Base-by-base conservation (phyloP, 2,888 invertebrate species). In the Creontiades dilutus region DNA sequence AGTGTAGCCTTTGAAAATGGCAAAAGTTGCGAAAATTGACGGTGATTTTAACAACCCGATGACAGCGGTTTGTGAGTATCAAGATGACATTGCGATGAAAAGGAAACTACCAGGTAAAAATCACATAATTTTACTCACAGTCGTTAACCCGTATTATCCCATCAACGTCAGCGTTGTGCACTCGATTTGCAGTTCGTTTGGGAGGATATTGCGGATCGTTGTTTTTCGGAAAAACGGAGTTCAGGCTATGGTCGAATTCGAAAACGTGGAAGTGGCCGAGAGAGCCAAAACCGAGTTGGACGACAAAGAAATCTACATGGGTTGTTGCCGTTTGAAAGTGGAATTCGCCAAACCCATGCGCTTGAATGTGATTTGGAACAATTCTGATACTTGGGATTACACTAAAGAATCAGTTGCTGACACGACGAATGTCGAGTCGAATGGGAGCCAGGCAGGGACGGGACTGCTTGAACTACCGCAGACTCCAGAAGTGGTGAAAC, bases 181-280 rank as follows among this genome's bases (percentile, higher is more conserved):
- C 37, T 88, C 88, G 47, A 88, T 88, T 78, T 88, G 88, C 80
- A 78, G 78, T n/a, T 47, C 28, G 12, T 88, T 88, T 46, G 88
- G 88, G 28, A 52, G 27, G 14, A 52, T 88, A 2, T 28, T 88
- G 37, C 47, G 88, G 37, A 55, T 88, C 27, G 88, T 88, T 4
- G 37, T 88, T 52, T 88, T 88, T 61, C 23, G 88, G 46, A 88
- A 88, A 55, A 88, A 88, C 37, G 88, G 88, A 23, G 88, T 88
- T 27, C 88, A 88, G 55, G 48, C 88, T 7, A 88, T 88, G 88
- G 88, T 88, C 0, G 88, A 88, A 28, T 52, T 88, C n/a, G 88
- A 88, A 14, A 80, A n/a, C n/a, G 80, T 80, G 16, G 88, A 88
- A 52, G 52, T 55, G 4, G 88, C 88, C 9, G 88, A 78, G 12